Evolutionary conservation across 2,113 vertebrate genomes (phyloP).

Genomic region (Anarhynchus alexandrinus): DNA sequence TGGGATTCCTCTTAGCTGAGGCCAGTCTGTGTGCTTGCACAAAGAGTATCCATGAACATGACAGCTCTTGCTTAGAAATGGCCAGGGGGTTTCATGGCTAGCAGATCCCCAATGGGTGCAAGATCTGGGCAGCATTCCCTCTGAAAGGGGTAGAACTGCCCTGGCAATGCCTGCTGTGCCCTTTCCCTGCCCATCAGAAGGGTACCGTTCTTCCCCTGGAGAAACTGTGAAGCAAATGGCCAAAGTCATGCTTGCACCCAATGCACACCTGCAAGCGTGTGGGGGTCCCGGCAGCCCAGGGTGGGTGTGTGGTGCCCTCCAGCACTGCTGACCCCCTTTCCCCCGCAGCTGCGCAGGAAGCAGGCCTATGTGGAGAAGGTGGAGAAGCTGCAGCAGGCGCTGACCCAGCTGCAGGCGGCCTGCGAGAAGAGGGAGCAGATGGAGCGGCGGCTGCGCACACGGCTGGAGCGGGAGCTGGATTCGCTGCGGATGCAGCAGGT

Average conservation of each 20-base stretch:
- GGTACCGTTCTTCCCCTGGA: neutral
- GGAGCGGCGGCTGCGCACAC: slow-evolving; percentile 81
- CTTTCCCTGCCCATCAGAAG: neutral
- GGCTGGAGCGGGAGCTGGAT: slow-evolving; percentile 85
- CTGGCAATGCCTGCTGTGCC: neutral
- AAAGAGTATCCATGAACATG: neutral
- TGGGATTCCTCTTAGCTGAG: neutral
- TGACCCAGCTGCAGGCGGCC: slow-evolving; percentile 82
- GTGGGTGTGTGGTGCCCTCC: neutral
- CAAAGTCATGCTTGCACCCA: neutral
- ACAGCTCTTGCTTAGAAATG: neutral
- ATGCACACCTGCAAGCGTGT: rapidly evolving
- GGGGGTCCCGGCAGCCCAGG: rapidly evolving
- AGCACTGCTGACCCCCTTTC: neutral
- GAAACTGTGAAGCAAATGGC: neutral
- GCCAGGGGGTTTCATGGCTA: rapidly evolving
- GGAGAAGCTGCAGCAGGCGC: slow-evolving; percentile 83
- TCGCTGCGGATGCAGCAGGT: slow-evolving; percentile 84
- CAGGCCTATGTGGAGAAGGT: slow-evolving; percentile 85
- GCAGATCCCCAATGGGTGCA: neutral
- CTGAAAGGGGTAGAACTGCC: neutral
- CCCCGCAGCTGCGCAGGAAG: slow-evolving; percentile 79
- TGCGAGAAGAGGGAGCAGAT: slow-evolving; percentile 86
- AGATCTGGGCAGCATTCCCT: neutral
- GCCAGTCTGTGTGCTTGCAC: neutral